Percentiles rank a stretch among this genome's conserved stretches.
Evolutionary conservation across 2,797 vertebrate genomes (phyloP).

Genomic region (Taeniopygia guttata): DNA sequence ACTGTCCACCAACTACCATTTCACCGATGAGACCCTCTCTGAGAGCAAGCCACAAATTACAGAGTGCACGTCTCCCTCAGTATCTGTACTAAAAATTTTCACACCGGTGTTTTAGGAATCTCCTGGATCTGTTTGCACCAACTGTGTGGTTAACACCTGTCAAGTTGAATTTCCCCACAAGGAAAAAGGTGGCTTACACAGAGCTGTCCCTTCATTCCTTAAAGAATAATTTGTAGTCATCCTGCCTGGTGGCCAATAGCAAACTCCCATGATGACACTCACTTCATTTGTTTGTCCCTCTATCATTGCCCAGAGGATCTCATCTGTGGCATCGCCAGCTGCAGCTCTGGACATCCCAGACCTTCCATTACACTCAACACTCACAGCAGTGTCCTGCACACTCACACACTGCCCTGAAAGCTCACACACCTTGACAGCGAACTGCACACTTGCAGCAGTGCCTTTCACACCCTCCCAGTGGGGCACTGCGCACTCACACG

Average conservation of each 20-base stretch:
- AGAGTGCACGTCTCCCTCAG: accelerated
- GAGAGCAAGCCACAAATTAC: neutral
- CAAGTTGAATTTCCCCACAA: neutral
- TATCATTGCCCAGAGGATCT: neutral
- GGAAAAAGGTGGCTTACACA: neutral
- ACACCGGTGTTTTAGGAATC: neutral
- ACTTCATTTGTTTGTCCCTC: neutral
- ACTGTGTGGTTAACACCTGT: neutral
- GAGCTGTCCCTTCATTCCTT: neutral
- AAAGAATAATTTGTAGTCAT: neutral
- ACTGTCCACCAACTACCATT: neutral
- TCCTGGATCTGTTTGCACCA: neutral
- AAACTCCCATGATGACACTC: neutral
- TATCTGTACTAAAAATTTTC: neutral
- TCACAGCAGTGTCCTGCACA: neutral
- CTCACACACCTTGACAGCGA: too few species aligned
- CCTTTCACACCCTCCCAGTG: neutral
- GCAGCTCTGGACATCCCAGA: neutral
- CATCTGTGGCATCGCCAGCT: neutral
- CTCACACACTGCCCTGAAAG: neutral
- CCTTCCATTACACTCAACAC: accelerated
- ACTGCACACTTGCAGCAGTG: neutral
- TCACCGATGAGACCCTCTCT: neutral
- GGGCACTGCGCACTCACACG: accelerated
- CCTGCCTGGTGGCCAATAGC: neutral